Evolutionary conservation across 2,888 invertebrate species (phyloP).

Genomic region (Cataglyphis livida): DNA sequence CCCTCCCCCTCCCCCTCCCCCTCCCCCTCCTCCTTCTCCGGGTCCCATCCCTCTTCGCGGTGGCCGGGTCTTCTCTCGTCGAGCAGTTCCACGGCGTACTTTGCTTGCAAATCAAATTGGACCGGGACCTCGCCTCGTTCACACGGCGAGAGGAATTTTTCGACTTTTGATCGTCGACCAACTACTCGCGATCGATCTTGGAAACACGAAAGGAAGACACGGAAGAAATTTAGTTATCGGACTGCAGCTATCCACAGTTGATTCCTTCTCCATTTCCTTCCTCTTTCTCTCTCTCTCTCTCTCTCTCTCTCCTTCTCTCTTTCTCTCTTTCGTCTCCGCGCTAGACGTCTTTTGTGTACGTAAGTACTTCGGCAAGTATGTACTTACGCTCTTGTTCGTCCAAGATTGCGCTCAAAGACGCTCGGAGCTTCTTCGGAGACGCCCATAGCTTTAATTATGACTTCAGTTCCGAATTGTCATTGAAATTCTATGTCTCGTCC

Average conservation of each 20-base stretch:
- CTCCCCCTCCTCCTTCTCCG: not conserved
- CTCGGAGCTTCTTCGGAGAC: constrained; percentile 27
- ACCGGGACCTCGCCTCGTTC: constrained; percentile 42
- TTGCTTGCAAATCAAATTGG: constrained; percentile 80
- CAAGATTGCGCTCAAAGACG: constrained; percentile 28
- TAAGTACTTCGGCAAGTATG: constrained; percentile 50
- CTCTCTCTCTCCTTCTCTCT: not conserved
- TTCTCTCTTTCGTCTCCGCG: not conserved
- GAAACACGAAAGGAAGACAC: constrained; percentile 15
- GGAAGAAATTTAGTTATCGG: constrained; percentile 38
- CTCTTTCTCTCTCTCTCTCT: not conserved
- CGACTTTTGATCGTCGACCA: constrained; percentile 70
- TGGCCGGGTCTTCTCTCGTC: constrained; percentile 51
- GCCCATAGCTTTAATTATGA: constrained; percentile 38
- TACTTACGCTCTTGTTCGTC: constrained; percentile 36
- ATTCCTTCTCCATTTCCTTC: not conserved
- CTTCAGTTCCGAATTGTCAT: constrained; percentile 40
- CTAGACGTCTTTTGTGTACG: constrained; percentile 49
- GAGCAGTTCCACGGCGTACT: constrained; percentile 51
- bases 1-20: not conserved
- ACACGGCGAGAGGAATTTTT: constrained; percentile 70
- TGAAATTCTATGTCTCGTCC: constrained; percentile 45
- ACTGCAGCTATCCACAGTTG: constrained; percentile 29
- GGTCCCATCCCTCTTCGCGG: not conserved
- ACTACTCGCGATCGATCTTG: constrained; percentile 41